Evolutionary conservation across 2,888 invertebrate species (phyloP).

Genomic region (Gisinianus flammeolus): DNA sequence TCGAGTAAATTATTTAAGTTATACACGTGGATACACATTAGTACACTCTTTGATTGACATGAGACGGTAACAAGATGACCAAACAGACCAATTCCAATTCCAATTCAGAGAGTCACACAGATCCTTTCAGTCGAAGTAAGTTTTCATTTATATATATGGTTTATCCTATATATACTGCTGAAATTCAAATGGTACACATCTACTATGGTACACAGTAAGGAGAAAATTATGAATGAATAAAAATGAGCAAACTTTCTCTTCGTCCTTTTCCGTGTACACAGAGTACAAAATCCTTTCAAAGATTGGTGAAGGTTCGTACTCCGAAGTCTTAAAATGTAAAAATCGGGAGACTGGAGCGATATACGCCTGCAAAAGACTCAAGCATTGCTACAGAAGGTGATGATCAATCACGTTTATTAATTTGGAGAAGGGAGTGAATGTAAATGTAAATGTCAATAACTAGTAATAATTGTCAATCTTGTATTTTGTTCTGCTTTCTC

Average conservation of each 20-base stretch:
- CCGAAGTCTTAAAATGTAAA: slow-evolving; percentile 72
- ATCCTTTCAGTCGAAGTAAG: slow-evolving; percentile 48
- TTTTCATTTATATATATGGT: neutral
- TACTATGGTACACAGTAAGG: neutral
- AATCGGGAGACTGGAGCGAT: slow-evolving; percentile 66
- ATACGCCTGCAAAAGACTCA: slow-evolving; percentile 71
- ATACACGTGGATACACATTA: neutral
- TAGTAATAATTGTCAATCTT: neutral
- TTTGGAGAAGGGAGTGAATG: too few species aligned
- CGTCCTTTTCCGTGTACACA: slow-evolving; percentile 59
- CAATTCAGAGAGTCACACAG: slow-evolving; percentile 36
- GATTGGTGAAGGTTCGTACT: slow-evolving; percentile 75
- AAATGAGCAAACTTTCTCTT: neutral
- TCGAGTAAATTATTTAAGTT: slow-evolving; percentile 7
- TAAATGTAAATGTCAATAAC: neutral
- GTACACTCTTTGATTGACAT: neutral
- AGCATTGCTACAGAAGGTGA: slow-evolving; percentile 68
- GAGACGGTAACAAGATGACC: neutral
- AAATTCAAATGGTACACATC: neutral
- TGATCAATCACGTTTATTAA: neutral
- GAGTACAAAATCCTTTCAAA: slow-evolving; percentile 70
- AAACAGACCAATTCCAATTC: slow-evolving; percentile 21
- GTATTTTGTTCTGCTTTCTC: neutral
- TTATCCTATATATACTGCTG: neutral
- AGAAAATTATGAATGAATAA: too few species aligned